Conservation (phyloP, 2,113 vertebrate genomes). For the Dendrocopos noguchii region DNA sequence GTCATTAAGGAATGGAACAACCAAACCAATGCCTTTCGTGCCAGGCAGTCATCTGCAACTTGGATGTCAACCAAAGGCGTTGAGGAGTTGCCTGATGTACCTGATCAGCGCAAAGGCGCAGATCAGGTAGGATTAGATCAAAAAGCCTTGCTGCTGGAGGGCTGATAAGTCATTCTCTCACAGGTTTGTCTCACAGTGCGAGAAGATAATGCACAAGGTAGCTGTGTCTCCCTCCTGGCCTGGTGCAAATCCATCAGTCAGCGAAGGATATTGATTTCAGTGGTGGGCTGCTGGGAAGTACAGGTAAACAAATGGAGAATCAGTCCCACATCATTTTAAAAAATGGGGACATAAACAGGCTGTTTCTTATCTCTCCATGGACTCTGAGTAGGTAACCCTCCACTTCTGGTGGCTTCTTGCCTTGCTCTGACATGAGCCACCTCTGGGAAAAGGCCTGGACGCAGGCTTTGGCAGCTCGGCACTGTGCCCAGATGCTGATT, state of each 20-base stretch:
- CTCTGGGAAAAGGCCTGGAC: neutral
- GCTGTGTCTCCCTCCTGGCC: neutral
- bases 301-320: neutral
- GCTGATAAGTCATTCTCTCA: slow-evolving; percentile 1
- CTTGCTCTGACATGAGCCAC: neutral
- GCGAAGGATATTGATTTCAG: slow-evolving; percentile 32
- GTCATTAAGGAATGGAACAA: slow-evolving; percentile 19
- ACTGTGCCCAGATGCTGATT: neutral
- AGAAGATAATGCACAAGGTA: neutral
- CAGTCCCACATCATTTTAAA: neutral
- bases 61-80: neutral
- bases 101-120: neutral
- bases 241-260: slow-evolving; percentile 46
- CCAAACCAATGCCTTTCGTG: neutral
- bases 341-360: neutral
- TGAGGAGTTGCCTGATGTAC: neutral
- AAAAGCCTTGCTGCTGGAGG: neutral
- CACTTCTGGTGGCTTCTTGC: neutral
- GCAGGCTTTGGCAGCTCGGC: neutral
- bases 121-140: neutral
- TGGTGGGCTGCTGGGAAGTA: neutral
- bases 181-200: neutral
- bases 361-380: neutral
- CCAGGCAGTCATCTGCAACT: neutral
- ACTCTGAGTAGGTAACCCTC: neutral